Evolutionary conservation across 2,113 vertebrate genomes (phyloP), one percentile per base, ranked within the genome.

Genomic region (Periophthalmodon schlosseri): DNA sequence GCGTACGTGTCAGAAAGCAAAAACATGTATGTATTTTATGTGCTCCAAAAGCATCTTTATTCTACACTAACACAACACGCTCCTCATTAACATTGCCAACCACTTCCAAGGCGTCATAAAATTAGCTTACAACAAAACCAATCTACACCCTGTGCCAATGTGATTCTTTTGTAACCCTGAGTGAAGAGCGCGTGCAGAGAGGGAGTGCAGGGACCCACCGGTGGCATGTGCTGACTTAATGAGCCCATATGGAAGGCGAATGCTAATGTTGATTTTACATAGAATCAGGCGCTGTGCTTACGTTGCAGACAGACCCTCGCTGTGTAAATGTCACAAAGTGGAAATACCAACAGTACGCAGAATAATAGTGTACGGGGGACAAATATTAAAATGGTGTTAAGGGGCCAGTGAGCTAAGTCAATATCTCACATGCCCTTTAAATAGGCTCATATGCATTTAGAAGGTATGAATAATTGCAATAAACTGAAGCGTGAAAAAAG

Each of bases 261-360:
- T 74, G 70, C 74, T 82, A 82, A 84, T 76, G 69, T 2, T 54
- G n/a, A 54, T 72, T 81, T 81, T 84, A 66, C 83, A 78, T 84
- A 68, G 52, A 73, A 50, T 68, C 77, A 68, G 75, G 76, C 74
- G 77, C 61, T 47, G 57, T 65, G 79, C 60, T 66, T 70, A 70
- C 81, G 79, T 74, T 6, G 49, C 49, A 20, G 5, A 79, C 83
- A 9, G 68, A 63, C 74, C 72, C 36, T 63, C 49, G 70, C 72
- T 82, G 75, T 75, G 66, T 23, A 63, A 71, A 75, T 73, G 79
- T 80, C 75, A 80, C 15, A 73, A 52, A 72, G 69, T 74, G 36
- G 57, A 78, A 80, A 86, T 67, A 67, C 4, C 69, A 36, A 60
- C 28, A 14, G 23, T 3, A 60, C 11, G 57, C 23, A 5, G 21